These are phyloP conservation scores for Chelon labrosus DNA, from an alignment of 2,797 vertebrate genomes.

Conservation along the genomic window DNA sequence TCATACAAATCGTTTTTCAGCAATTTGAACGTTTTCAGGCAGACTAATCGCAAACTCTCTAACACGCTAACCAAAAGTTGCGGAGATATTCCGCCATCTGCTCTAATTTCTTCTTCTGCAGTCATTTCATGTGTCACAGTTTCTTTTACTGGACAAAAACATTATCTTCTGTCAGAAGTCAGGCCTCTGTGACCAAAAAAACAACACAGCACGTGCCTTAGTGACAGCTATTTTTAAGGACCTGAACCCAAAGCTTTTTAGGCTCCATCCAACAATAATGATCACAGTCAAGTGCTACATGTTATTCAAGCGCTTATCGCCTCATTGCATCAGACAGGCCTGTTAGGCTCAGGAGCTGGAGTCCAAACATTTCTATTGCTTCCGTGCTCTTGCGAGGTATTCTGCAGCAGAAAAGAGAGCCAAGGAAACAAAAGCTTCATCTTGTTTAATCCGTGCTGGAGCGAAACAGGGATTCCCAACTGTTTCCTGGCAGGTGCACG, in stretches of 20 bases:
- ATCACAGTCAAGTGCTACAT: neutral
- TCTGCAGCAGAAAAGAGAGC: constrained; percentile 2
- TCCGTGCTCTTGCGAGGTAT: neutral
- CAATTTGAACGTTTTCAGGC: no score
- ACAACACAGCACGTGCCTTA: neutral
- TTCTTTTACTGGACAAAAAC: constrained; percentile 2
- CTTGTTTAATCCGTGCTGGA: constrained; percentile 16
- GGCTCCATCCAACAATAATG: no score
- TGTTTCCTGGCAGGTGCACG: constrained; percentile 52
- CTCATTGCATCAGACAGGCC: constrained; percentile 12
- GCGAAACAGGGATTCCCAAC: constrained; percentile 26
- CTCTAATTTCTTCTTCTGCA: neutral
- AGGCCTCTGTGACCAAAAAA: constrained; percentile 10
- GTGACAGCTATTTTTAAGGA: neutral
- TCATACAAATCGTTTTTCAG: no score
- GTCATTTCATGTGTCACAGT: neutral
- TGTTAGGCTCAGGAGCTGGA: constrained; percentile 29
- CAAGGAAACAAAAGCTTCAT: neutral
- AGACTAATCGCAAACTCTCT: no score
- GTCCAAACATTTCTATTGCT: neutral
- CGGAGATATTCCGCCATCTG: neutral
- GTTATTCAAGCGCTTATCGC: constrained; percentile 6
- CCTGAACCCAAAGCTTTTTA: neutral
- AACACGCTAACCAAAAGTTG: no score
- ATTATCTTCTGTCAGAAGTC: constrained; percentile 16